Base-by-base conservation (phyloP, 2,888 invertebrate species). In the Lamproptera curius region DNA sequence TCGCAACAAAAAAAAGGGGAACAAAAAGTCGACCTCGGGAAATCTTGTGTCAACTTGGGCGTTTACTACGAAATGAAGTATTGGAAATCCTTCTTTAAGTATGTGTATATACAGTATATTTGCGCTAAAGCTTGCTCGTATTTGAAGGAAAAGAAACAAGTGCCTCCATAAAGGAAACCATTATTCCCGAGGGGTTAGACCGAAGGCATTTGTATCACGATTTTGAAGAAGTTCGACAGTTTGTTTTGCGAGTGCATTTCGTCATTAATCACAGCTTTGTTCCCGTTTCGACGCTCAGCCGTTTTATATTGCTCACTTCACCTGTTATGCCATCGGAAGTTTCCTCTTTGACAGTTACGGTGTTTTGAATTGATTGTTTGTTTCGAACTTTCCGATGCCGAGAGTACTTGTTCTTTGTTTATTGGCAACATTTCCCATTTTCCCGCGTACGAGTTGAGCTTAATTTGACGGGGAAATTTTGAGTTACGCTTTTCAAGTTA, bases 211-310 rank as follows among this genome's bases (percentile, higher is more conserved):
- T 86, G 86, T 87, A 85, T 84, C 67, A 81, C 66, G 83, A 75
- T 83, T 86, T 86, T 85, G 86, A 86, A 84, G 85, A 85, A 87
- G 79, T 86, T 87, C 86, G 86, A 86, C 86, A 86, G 86, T 87
- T 85, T 83, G 86, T 84, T 80, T 77, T 79, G n/a, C 85, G 80
- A 88, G 88, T 88, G 88, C 88, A 88, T 87, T 87, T 84, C 62
- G 70, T 83, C 83, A 88, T 87, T 84, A 81, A 87, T 85, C 82
- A 87, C 79, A 82, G 84, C 84, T 86, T 85, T 86, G 86, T 87
- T 85, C 71, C 65, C 65, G 62, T 68, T 61, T 66, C 54, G 61
- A 56, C 53, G 38, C 33, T 43, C 49, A 59, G 58, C 60, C 61
- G 72, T 78, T 78, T 79, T 82, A 73, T 77, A 72, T 76, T 78